These are phyloP conservation scores for Oxystoma pomonae DNA, from an alignment of 2,888 invertebrate species.

Conservation along the genomic window DNA sequence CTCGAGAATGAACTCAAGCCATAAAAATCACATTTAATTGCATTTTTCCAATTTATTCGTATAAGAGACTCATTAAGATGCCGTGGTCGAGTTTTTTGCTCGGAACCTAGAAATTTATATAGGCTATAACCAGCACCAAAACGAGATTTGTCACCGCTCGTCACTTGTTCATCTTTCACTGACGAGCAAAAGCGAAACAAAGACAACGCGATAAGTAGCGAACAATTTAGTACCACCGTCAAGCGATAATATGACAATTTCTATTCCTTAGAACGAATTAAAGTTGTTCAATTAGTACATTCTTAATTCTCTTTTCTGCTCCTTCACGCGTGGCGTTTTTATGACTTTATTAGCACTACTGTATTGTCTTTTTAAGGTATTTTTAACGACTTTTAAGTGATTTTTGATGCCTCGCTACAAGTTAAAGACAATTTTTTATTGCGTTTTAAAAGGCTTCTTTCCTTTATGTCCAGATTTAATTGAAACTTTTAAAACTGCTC, in stretches of 20 bases:
- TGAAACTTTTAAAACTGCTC: too few species aligned
- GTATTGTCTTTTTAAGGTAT: not conserved
- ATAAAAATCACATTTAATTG: constrained; percentile 27
- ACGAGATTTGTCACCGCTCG: constrained; percentile 31
- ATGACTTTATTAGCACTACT: constrained; percentile 35
- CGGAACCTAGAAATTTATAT: constrained; percentile 35
- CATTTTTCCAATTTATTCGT: constrained; percentile 28
- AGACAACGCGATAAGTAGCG: constrained; percentile 25
- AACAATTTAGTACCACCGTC: constrained; percentile 35
- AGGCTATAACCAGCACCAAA: constrained; percentile 35
- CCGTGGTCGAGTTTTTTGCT: constrained; percentile 32
- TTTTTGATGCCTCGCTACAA: not conserved
- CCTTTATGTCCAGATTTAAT: too few species aligned
- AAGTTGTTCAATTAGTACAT: constrained; percentile 43
- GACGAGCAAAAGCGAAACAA: constrained; percentile 9
- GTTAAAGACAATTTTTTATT: too few species aligned
- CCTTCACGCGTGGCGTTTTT: constrained; percentile 32
- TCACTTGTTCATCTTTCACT: not conserved
- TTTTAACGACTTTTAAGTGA: not conserved
- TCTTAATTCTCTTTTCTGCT: constrained; percentile 39
- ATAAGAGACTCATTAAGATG: constrained; percentile 36
- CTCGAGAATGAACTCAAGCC: constrained; percentile 9
- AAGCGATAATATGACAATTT: constrained; percentile 43
- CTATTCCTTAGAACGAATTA: constrained; percentile 43
- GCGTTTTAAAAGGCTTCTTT: too few species aligned